These are phyloP conservation scores for Gymnosoma rotundatum DNA, from an alignment of 2,888 invertebrate genomes.

Conservation along the genomic window DNA sequence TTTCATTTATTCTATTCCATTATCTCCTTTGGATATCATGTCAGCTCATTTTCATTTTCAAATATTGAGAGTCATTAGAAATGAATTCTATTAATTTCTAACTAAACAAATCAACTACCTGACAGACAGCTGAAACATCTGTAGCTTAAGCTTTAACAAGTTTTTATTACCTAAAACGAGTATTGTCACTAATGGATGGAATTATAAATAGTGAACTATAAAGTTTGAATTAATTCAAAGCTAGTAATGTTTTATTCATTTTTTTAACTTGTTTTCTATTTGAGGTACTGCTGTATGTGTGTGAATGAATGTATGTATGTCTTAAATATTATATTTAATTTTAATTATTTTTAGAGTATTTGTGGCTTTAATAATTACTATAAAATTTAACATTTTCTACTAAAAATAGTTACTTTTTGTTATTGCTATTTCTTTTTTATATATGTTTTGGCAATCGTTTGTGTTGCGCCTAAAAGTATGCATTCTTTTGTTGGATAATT, in stretches of 20 bases:
- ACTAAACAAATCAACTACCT: not conserved
- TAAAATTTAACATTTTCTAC: slow-evolving; percentile 8
- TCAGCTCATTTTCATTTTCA: not conserved
- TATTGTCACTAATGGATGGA: slow-evolving; percentile 63
- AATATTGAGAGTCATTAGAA: too few species aligned
- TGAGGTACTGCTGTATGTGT: slow-evolving; percentile 40
- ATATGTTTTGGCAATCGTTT: not conserved
- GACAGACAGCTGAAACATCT: not conserved
- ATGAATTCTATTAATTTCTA: not conserved
- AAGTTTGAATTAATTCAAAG: slow-evolving; percentile 29
- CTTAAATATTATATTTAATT: not conserved
- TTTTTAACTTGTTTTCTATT: not conserved
- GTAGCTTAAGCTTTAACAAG: slow-evolving; percentile 22
- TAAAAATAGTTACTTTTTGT: slow-evolving; percentile 36
- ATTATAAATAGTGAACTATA: slow-evolving; percentile 51
- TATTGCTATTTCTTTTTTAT: not conserved
- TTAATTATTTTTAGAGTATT: not conserved
- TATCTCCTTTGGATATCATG: not conserved
- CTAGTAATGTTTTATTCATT: not conserved
- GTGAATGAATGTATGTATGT: slow-evolving; percentile 2
- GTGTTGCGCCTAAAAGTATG: slow-evolving; percentile 43
- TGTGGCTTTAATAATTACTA: not conserved
- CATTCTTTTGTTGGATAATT: slow-evolving; percentile 55
- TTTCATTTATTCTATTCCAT: slow-evolving; percentile 22
- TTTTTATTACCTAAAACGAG: slow-evolving; percentile 32